Base-by-base conservation (phyloP, 2,888 invertebrate species). In the Saturnia pavonia region DNA sequence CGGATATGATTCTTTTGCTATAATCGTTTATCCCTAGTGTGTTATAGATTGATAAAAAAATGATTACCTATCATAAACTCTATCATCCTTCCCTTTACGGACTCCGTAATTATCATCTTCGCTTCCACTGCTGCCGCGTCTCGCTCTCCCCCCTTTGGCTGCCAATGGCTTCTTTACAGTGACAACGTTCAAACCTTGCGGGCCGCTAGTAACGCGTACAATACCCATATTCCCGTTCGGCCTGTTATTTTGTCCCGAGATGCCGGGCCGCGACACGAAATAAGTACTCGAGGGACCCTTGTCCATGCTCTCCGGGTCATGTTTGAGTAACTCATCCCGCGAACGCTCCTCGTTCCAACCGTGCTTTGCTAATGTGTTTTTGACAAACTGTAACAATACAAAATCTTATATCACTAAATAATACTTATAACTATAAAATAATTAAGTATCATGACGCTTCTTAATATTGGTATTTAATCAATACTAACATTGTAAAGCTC, bases 41-140 rank as follows among this genome's bases (percentile, higher is more conserved):
- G n/a, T n/a, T n/a, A n/a, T n/a, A n/a, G n/a, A n/a, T 34, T 34
- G 34, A 4, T 48, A 71, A 70, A 27, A 65, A 54, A 12, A 45
- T 85, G n/a, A n/a, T 82, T 80, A 96, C 96, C 96, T 96, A 78
- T 96, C 95, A 87, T 95, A 96, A 68, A 96, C 96, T 82, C 94
- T 89, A 75, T 94, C 95, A 77, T 95, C 95, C 76, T 95, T 95
- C 72, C 95, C 96, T 84, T 95, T 94, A 72, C 90, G 91, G 1
- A 94, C 94, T 71, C 95, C 95, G 72, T 94, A 92, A 72, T 95
- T 95, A 72, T 95, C 95, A 76, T 95, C 96, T 76, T 96, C 95
- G 76, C 95, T 95, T 42, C 94, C 95, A 70, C 95, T 94, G 71
- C 93, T 90, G 48, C 94, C 94, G 77, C 91, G 91, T 77, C 94